Conservation (phyloP, 1,140 invertebrate genomes). For the Neodiprion lecontei region DNA sequence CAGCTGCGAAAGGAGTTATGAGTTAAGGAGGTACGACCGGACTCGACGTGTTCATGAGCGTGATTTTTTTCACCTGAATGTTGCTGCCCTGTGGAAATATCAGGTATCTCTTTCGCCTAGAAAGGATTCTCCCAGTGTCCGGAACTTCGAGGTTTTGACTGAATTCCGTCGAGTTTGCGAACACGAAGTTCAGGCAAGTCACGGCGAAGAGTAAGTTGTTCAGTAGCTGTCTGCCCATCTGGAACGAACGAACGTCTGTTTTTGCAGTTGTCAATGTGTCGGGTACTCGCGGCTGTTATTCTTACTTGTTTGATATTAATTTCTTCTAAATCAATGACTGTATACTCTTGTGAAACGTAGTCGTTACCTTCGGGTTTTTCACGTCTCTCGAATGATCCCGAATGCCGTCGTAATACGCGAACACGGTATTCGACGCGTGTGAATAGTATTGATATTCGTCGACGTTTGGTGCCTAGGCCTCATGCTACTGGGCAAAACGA, state of each 20-base stretch:
- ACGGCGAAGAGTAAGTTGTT: slow-evolving; percentile 9
- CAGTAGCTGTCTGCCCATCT: background rate
- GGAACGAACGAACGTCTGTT: background rate
- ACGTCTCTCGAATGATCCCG: no score
- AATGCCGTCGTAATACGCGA: no score
- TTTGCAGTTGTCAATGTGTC: no score
- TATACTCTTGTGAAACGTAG: no score
- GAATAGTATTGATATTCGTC: background rate
- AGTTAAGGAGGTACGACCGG: background rate
- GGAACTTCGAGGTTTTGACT: background rate
- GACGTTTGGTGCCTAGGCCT: background rate
- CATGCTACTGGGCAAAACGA: background rate
- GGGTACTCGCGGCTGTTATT: no score
- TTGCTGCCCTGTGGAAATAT: slow-evolving; percentile 57
- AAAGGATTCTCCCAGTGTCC: slow-evolving; percentile 33
- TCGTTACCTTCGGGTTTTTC: no score
- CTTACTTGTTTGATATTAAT: no score
- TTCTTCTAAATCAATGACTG: no score
- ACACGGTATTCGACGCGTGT: no score
- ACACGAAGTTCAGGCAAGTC: slow-evolving; percentile 25
- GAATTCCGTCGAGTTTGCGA: slow-evolving; percentile 10
- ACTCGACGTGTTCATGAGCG: background rate
- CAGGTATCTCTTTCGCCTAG: slow-evolving; percentile 53
- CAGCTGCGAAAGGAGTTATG: slow-evolving; percentile 41
- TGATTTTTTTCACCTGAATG: slow-evolving; percentile 45